Conservation (phyloP, 2,888 invertebrate genomes). For the Plemyria rubiginata region DNA sequence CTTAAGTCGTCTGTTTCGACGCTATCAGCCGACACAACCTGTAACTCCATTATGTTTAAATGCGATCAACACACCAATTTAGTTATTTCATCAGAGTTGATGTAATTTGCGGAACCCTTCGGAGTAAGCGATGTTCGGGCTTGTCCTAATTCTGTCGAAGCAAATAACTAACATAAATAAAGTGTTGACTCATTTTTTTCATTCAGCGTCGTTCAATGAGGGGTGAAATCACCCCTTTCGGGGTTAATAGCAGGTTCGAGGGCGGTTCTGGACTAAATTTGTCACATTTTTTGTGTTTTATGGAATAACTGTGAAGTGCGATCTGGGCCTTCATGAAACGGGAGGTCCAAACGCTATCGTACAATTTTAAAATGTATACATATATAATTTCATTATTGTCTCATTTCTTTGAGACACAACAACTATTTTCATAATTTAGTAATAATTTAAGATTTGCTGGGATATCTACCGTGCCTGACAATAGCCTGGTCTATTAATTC, state of each 20-base stretch:
- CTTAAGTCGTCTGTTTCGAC: constrained; percentile 10
- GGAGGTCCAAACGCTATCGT: too few species aligned
- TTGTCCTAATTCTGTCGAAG: constrained; percentile 12
- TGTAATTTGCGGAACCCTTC: constrained; percentile 6
- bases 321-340: too few species aligned
- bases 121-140: constrained; percentile 2
- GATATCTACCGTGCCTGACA: too few species aligned
- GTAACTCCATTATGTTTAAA: constrained; percentile 12
- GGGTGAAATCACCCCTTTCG: constrained; percentile 48
- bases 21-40: not conserved
- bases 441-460: too few species aligned
- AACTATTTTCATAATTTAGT: too few species aligned
- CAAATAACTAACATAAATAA: constrained; percentile 38
- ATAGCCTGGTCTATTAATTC: too few species aligned
- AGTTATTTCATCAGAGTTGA: constrained; percentile 20
- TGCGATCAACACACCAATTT: constrained; percentile 29
- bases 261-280: constrained; percentile 28
- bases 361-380: too few species aligned
- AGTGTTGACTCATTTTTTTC: constrained; percentile 49
- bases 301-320: constrained; percentile 10
- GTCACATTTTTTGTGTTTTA: constrained; percentile 35
- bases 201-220: constrained; percentile 45
- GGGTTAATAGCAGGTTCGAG: constrained; percentile 41
- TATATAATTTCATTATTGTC: too few species aligned
- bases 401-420: too few species aligned